Base-by-base conservation (phyloP, 2,113 vertebrate species). In the Promerops cafer region DNA sequence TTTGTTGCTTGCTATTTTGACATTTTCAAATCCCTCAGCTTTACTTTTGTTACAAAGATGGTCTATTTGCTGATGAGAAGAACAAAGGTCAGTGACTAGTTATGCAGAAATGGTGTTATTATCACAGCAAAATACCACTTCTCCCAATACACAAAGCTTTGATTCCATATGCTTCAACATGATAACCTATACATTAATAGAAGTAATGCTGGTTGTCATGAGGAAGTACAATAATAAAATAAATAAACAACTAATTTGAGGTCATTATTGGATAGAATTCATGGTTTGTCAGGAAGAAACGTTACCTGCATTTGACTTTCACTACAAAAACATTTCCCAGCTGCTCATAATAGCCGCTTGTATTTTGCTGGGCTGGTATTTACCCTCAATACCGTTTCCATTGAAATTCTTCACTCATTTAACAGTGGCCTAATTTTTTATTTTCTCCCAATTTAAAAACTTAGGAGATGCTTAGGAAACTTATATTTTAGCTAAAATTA, bases 1-100 rank as follows among this genome's bases (percentile, higher is more conserved):
- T 91, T 92, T 91, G 35, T 97, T 97, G 39, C 85, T 88, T 94
- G 63, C 79, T 66, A 70, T 88, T 95, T 92, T 97, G 95, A 94
- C 71, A 96, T 96, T 96, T 97, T 61, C 42, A 97, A 93, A 95
- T 93, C 89, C 69, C 60, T 92, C 71, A 79, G 83, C 72, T 74
- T 97, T 88, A 91, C 70, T 94, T 96, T 59, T 92, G 52, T 97
- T 87, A 94, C 79, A 94, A 88, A 93, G 45, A 92, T 13, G 14
- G 80, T 72, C 35, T 85, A 83, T 92, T 96, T 97, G 57, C 85
- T 83, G 92, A 88, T 31, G 39, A 91, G 59, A 92, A 96, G 93
- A 94, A 83, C 83, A 94, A 83, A 90, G 60, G 69, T 94, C 92
- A 94, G 37, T 59, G 80, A 83, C 44, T 97, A 79, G 80, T 93